Evolutionary conservation across 2,797 vertebrate genomes (phyloP).

Genomic region (Liparis tanakae): DNA sequence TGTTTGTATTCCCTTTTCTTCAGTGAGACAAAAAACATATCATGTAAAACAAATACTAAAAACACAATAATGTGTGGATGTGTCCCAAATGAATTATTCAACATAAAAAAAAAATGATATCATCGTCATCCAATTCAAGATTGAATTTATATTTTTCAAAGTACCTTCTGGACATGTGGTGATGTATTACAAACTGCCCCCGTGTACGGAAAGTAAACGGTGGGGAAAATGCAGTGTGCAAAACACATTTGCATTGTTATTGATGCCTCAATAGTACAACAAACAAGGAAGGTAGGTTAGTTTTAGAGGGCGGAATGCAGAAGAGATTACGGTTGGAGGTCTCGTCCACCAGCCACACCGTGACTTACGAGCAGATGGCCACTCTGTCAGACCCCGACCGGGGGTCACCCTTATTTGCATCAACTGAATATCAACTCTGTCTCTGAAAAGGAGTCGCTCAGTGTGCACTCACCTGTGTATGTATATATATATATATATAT

Average conservation of each 20-base stretch:
- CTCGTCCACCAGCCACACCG: slow-evolving; percentile 55
- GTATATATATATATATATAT: neutral
- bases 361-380: slow-evolving; percentile 74
- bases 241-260: slow-evolving; percentile 21
- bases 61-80: neutral
- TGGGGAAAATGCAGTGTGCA: neutral
- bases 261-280: slow-evolving; percentile 25
- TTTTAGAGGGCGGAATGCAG: slow-evolving; percentile 56
- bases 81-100: slow-evolving; percentile 12
- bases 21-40: slow-evolving; percentile 14
- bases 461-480: slow-evolving; percentile 57
- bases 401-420: slow-evolving; percentile 69
- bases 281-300: slow-evolving; percentile 43
- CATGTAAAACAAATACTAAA: slow-evolving; percentile 11
- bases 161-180: neutral
- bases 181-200: neutral
- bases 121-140: neutral
- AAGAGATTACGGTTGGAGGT: slow-evolving; percentile 55
- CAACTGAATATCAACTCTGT: slow-evolving; percentile 71
- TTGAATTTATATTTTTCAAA: slow-evolving; percentile 10
- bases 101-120: slow-evolving; percentile 5
- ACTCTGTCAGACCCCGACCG: slow-evolving; percentile 66
- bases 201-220: neutral
- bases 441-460: slow-evolving; percentile 58
- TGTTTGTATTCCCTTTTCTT: slow-evolving; percentile 24